Conservation (phyloP, 2,113 vertebrate species). For the Octodon degus region DNA sequence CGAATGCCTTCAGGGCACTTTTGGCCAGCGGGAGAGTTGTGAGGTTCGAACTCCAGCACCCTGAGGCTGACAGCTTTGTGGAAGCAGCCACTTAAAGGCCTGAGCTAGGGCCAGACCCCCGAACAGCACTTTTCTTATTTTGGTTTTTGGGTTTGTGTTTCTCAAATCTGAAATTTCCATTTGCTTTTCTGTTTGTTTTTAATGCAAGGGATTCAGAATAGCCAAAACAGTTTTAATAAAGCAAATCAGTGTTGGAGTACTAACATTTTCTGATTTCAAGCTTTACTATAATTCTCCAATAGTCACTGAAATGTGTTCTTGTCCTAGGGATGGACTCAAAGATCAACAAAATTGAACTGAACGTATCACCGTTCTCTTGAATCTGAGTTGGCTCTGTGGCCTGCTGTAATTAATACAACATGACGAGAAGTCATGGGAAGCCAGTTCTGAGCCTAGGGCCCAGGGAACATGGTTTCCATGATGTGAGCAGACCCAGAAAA, state of each 20-base stretch:
- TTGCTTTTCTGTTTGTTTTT: not conserved
- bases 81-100: too few species aligned
- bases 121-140: not conserved
- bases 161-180: not conserved
- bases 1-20: too few species aligned
- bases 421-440: not conserved
- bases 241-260: not conserved
- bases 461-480: not conserved
- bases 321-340: not conserved
- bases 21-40: too few species aligned
- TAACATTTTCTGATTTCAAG: not conserved
- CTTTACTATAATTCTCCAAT: not conserved
- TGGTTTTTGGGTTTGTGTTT: not conserved
- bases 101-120: too few species aligned
- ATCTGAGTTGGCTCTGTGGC: not conserved
- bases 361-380: not conserved
- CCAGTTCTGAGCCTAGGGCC: not conserved
- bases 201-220: not conserved
- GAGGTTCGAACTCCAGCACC: too few species aligned
- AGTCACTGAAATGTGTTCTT: not conserved
- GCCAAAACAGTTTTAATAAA: not conserved
- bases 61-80: too few species aligned
- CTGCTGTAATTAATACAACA: not conserved
- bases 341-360: not conserved
- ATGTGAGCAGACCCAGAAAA: not conserved